Base-by-base conservation (phyloP, 2,888 invertebrate species). In the Pheosia tremula region DNA sequence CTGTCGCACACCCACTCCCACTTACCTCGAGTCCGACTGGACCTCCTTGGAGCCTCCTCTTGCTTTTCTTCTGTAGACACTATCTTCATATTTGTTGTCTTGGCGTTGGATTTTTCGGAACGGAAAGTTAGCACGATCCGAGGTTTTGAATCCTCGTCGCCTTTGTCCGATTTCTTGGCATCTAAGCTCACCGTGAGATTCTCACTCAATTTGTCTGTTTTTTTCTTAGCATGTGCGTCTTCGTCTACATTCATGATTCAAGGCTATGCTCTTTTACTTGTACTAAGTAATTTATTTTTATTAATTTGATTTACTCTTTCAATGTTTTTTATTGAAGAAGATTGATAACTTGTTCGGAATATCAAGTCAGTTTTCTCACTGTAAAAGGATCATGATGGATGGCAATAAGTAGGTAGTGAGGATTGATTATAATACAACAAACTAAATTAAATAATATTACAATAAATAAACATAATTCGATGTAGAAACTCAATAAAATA, bases 41-140 rank as follows among this genome's bases (percentile, higher is more conserved):
- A 91, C 4, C 91, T 83, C 47, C 91, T 80, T 5, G 89, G 88
- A 1, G 89, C 76, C 38, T 90, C 88, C 62, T 91, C 91, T 58
- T 87, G 87, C 72, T 90, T 93, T 62, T 94, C 93, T 67, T 90
- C 93, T 55, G 84, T 87, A 0, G 91, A 89, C 56, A 91, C 94
- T 24, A 93, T 94, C 79, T 94, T 94, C 87, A 95, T 93, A 66
- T 93, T 94, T 60, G 87, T 88, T 56, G 86, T 94, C 66, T 94
- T 94, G 0, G 91, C 88, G 66, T 94, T 94, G 3, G 92, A 91
- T 75, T 95, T 95, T 63, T 95, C 95, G 0, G 95, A 95, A n/a
- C 95, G 91, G 69, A 95, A 95, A 0, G 95, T 95, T 45, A 95
- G 82, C 8, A 95, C 95, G 63, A 95, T 95, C 53, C 95, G 91